Evolutionary conservation across 2,113 vertebrate species (phyloP), one percentile per base, ranked within the genome.

Genomic region (Lota lota): DNA sequence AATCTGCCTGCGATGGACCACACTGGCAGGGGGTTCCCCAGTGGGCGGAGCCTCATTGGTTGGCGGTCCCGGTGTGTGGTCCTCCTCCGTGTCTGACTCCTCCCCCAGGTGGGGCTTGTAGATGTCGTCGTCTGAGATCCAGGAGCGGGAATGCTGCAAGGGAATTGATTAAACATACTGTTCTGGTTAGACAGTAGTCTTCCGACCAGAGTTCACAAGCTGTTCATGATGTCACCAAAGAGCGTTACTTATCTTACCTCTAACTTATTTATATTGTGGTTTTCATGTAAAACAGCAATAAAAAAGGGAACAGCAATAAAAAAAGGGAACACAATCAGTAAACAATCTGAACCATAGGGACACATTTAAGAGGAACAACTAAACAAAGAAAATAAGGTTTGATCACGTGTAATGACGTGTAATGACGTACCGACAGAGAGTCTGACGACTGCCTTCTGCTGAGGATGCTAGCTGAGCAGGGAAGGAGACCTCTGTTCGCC

Each of bases 81-180:
- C 21, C 6, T 82, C 83, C 0, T 87, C 81, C 0, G 19, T 64
- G 64, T 85, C 83, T 0, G 54, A 12, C 51, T 67, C 60, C 0
- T 74, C 85, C 5, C 87, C 90, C 0, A 14, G 74, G 68, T 63
- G 72, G 64, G 94, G 93, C 73, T 93, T 93, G 83, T 94, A 94
- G 85, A 98, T 93, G 74, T 98, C 97, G 10, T 98, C 97, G 14
- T 97, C 96, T 0, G 95, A 97, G 83, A 98, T 98, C 97, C 97
- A 98, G 72, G 91, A 95, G 22, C 67, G 88, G 24, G 86, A 88
- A 73, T 94, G 90, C 95, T 96, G 70, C 68, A 66, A 2, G 53
- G 53, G 53, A 16, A 8, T 5, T 18, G 17, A n/a, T n/a, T 14
- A 8, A n/a, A 56, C 53, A 56, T 7, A n/a, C 17, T 14, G 40